phyloP scores from a whole-genome alignment of 30 jellyfish, hydroid and myxozoan species.

The Morbakka virulenta region DNA sequence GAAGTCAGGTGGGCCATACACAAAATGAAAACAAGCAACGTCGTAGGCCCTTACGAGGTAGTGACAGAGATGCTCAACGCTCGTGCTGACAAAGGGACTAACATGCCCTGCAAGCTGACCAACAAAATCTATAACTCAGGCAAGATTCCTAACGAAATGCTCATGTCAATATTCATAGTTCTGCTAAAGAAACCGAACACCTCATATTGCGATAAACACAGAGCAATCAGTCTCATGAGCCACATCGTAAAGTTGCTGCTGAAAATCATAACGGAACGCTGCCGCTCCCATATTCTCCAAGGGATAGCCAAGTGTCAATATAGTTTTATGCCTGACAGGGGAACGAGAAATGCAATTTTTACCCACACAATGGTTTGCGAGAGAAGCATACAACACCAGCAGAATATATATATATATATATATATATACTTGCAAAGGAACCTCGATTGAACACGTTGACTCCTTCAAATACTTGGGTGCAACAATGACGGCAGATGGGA shows the following conservation, averaged over 20 bases:
- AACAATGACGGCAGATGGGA: no score
- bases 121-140: not conserved
- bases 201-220: not conserved
- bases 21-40: not conserved
- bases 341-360: not conserved
- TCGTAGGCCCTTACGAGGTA: not conserved
- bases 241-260: conserved; percentile 5
- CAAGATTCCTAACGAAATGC: conserved; percentile 5
- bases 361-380: not conserved
- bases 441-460: no score
- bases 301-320: not conserved
- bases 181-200: not conserved
- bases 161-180: not conserved
- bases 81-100: not conserved
- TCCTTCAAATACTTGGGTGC: no score
- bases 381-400: not conserved
- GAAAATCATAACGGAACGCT: not conserved
- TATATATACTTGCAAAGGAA: no score
- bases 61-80: not conserved
- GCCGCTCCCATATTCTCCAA: not conserved
- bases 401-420: not conserved
- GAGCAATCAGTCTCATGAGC: conserved; percentile 1
- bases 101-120: not conserved
- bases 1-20: not conserved
- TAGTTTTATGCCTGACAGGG: not conserved